Evolutionary conservation across 1,140 invertebrate species (phyloP), one percentile per base, ranked within the genome.

Genomic region (Orchesella cincta): DNA sequence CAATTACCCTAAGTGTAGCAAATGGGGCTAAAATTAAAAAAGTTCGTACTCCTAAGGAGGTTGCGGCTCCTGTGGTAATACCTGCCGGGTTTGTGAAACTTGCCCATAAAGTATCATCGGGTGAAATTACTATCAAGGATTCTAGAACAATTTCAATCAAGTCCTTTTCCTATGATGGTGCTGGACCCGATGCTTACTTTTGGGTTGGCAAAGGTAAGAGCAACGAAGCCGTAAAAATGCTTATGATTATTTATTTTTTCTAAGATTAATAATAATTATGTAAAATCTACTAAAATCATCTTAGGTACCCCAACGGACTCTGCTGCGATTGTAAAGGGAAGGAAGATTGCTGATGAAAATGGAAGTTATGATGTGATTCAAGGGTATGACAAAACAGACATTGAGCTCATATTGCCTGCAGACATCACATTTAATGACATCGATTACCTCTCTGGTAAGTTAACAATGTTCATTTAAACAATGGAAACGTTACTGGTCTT

Each of bases 151-250:
- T 73, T 20, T 28, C 14, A 35, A 73, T 73, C 71, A 73, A 46
- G 18, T 18, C 2, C 3, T 73, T 73, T 46, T 46, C 34, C 14
- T 73, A 73, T 23, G 71, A 73, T 46, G 71, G 71, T 18, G 71
- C 71, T 29, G 71, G 71, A 8, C 71, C 71, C 23, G 71, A 73
- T 29, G 71, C 71, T 12, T 73, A 73, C 71, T 73, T 73, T 73
- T 73, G 34, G 71, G 71, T 73, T 73, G 71, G 71, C 36, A 73
- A 36, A 29, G 71, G 71, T 46, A 51, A 64, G 57, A n/a, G 8
- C 20, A 46, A 12, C 39, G 39, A 46, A 20, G 39, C 39, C 8
- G 39, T n/a, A n/a, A n/a, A n/a, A n/a, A n/a, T n/a, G n/a, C n/a
- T 46, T 46, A 46, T 46, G 39, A 46, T 20, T 46, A 14, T 57